phyloP scores from a whole-genome alignment of 2,113 vertebrate species.

The Lipotes vexillifer region DNA sequence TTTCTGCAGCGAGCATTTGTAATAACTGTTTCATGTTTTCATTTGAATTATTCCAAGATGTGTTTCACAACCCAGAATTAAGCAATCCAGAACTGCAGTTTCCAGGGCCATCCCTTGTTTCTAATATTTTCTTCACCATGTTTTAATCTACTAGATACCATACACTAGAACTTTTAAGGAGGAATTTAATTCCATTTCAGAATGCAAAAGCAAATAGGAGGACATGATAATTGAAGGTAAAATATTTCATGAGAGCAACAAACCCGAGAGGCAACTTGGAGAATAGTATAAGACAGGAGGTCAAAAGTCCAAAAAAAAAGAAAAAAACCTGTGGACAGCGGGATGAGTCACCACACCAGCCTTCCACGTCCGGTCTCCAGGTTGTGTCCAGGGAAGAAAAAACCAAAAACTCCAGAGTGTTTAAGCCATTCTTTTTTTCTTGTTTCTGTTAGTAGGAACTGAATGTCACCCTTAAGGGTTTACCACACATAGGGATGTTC shows the following conservation, averaged over 20 bases:
- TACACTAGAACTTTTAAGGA: neutral
- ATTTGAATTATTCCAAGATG: neutral
- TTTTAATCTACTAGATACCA: neutral
- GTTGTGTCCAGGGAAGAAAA: neutral
- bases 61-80: neutral
- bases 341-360: too few species aligned
- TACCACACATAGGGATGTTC: neutral
- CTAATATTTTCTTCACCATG: neutral
- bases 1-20: neutral
- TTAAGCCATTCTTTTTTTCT: neutral
- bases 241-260: neutral
- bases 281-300: neutral
- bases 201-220: conserved; percentile 9
- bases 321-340: neutral
- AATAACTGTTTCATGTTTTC: neutral
- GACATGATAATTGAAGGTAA: neutral
- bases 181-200: neutral
- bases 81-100: neutral
- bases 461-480: neutral
- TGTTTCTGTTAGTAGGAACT: neutral
- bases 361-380: neutral
- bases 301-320: neutral
- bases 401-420: neutral
- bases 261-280: neutral
- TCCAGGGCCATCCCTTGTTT: neutral